Percentiles rank a stretch among this genome's conserved stretches.
Conservation (phyloP, 2,888 invertebrate species). For the Drosophila incognita region DNA sequence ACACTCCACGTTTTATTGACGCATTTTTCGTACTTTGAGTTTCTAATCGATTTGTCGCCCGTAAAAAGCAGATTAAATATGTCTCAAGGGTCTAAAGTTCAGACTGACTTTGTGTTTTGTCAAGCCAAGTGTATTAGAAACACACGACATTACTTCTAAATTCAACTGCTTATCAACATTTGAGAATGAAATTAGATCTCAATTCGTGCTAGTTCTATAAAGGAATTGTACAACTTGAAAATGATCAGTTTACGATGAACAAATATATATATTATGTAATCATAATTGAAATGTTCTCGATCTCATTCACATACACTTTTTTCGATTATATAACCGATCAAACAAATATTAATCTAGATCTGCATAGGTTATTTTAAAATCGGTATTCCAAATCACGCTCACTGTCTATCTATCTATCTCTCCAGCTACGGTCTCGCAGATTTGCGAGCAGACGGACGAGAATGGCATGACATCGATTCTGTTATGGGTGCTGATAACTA, state of each 20-base stretch:
- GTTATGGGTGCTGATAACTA: not conserved
- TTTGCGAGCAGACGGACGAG: not conserved
- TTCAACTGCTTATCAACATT: constrained; percentile 50
- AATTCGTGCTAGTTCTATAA: not conserved
- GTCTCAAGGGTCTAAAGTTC: constrained; percentile 62
- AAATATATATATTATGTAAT: not conserved
- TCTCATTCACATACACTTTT: not conserved
- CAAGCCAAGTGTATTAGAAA: constrained; percentile 14
- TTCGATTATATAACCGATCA: not conserved
- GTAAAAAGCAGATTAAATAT: constrained; percentile 45
- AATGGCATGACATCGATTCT: not conserved
- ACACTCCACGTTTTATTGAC: constrained; percentile 19
- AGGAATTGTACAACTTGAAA: not conserved
- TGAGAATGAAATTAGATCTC: not conserved
- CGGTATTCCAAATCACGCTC: not conserved
- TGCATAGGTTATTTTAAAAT: not conserved
- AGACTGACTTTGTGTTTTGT: constrained; percentile 6
- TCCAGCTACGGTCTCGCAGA: not conserved
- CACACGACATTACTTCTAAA: constrained; percentile 46
- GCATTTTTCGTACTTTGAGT: constrained; percentile 54
- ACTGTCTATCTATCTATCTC: not conserved
- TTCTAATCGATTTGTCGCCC: constrained; percentile 48
- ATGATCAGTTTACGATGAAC: not conserved
- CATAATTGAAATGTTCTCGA: not conserved
- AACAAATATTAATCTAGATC: not conserved